phyloP scores from a whole-genome alignment of 2,113 vertebrate genomes.

The Erythrocercus mccallii region DNA sequence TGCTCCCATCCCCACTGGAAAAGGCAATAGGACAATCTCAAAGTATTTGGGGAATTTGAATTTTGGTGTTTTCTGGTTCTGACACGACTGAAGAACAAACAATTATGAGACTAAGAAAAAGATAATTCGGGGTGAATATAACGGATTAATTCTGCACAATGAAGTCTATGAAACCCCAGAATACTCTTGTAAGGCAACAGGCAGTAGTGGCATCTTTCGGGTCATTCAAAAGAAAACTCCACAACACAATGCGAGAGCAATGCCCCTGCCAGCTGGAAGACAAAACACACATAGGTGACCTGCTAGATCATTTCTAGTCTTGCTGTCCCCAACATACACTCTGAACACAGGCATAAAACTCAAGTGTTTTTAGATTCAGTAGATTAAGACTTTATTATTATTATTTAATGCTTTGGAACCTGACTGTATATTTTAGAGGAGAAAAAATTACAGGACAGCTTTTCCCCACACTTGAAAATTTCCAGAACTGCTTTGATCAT shows the following conservation, averaged over 20 bases:
- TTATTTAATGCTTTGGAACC: background rate
- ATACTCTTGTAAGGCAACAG: background rate
- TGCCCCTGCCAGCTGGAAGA: background rate
- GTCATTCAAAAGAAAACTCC: background rate
- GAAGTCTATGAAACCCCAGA: background rate
- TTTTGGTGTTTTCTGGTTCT: background rate
- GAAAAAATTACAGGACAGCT: background rate
- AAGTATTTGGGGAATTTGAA: background rate
- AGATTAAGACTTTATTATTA: background rate
- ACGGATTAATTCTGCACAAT: background rate
- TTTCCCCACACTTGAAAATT: background rate
- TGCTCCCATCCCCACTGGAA: background rate
- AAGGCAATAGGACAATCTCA: background rate
- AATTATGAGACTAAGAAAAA: background rate
- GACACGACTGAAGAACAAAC: background rate
- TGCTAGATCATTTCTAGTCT: background rate
- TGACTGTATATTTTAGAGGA: background rate
- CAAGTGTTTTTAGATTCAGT: background rate
- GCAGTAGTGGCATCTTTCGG: background rate
- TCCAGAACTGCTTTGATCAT: conserved; percentile 45
- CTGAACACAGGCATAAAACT: background rate
- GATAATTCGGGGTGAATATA: background rate
- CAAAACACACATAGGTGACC: background rate
- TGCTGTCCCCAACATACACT: background rate
- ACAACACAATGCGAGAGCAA: background rate